Percentiles rank a stretch among this genome's conserved stretches.
These are phyloP conservation scores for Pungitius pungitius DNA, from an alignment of 2,113 vertebrate genomes.

Conservation along the genomic window DNA sequence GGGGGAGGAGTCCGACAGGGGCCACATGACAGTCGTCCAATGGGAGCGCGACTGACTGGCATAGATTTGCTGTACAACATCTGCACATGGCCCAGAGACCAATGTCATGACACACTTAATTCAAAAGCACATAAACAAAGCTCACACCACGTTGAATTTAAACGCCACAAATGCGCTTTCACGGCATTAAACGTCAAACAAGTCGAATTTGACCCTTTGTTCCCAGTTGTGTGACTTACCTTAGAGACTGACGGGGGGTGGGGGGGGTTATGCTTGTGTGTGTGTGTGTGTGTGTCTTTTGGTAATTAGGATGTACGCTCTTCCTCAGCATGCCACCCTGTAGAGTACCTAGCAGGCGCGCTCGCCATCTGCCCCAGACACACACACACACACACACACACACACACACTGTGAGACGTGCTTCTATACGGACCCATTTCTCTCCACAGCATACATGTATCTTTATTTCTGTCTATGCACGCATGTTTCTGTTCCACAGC, in stretches of 20 bases:
- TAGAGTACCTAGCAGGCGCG: conserved; percentile 54
- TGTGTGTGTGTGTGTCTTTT: conserved; percentile 27
- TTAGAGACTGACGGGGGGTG: neutral
- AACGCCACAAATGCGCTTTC: neutral
- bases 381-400: conserved; percentile 30
- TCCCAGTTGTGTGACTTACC: neutral
- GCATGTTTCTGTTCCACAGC: neutral
- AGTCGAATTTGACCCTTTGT: neutral
- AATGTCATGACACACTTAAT: conserved; percentile 56
- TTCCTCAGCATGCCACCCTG: conserved; percentile 51
- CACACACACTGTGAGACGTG: conserved; percentile 3
- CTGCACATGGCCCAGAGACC: conserved; percentile 56
- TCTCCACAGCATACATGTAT: neutral
- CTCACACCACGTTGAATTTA: neutral
- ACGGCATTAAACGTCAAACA: neutral
- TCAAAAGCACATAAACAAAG: conserved; percentile 20
- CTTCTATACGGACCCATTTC: neutral
- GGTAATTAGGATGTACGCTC: conserved; percentile 58
- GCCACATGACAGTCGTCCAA: no score
- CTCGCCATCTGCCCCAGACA: conserved; percentile 66
- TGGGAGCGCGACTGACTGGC: conserved; percentile 31
- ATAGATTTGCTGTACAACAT: conserved; percentile 61
- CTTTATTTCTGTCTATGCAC: neutral
- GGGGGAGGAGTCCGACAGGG: no score
- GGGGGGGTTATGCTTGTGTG: neutral